Conservation (phyloP, 2,888 invertebrate species). For the Norana najaformis region DNA sequence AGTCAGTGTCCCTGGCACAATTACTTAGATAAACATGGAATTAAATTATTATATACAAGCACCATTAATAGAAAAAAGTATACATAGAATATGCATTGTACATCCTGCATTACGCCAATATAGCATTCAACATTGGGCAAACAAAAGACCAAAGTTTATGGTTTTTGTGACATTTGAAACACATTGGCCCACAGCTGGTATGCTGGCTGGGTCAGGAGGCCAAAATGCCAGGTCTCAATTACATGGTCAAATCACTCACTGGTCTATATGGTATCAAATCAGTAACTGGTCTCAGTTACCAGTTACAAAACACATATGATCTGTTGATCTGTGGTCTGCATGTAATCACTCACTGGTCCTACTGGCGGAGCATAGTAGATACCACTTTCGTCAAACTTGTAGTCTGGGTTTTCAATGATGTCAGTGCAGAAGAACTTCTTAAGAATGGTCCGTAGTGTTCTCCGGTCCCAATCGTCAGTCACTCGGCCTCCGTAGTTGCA, state of each 20-base stretch:
- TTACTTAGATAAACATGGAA: too few species aligned
- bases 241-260: not conserved
- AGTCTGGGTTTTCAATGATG: slow-evolving; percentile 56
- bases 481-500: slow-evolving; percentile 67
- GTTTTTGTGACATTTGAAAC: too few species aligned
- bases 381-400: slow-evolving; percentile 60
- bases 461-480: slow-evolving; percentile 65
- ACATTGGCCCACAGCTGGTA: too few species aligned
- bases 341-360: slow-evolving; percentile 58
- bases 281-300: not conserved
- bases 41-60: too few species aligned
- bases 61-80: too few species aligned
- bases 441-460: slow-evolving; percentile 63
- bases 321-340: not conserved
- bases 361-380: slow-evolving; percentile 59
- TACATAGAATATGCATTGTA: too few species aligned
- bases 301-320: not conserved
- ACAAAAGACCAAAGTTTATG: too few species aligned
- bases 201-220: too few species aligned
- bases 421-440: slow-evolving; percentile 60
- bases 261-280: not conserved
- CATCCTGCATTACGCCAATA: too few species aligned
- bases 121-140: too few species aligned
- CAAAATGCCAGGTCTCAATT: not conserved
- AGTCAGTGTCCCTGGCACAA: too few species aligned